These are phyloP conservation scores for Tarsius wallacei DNA, from an alignment of 2,797 vertebrate species.

Conservation along the genomic window DNA sequence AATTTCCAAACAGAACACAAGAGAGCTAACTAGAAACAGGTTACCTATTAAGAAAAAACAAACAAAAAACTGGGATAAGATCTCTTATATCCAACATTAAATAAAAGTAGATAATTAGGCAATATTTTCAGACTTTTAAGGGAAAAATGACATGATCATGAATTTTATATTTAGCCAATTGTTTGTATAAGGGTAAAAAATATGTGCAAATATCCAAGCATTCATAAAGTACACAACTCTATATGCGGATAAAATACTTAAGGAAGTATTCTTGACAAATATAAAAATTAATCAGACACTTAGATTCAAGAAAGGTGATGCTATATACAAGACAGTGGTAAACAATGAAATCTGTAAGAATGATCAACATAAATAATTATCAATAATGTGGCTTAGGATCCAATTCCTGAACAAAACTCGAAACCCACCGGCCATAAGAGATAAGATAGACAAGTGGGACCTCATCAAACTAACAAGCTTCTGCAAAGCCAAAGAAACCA, in stretches of 20 bases:
- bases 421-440: too few species aligned
- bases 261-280: neutral
- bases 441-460: too few species aligned
- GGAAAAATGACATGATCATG: neutral
- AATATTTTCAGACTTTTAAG: neutral
- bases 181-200: slow-evolving; percentile 8
- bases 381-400: neutral
- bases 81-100: slow-evolving; percentile 7
- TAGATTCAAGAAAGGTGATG: neutral
- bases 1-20: slow-evolving; percentile 27
- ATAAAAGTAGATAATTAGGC: neutral
- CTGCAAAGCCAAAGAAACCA: too few species aligned
- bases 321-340: neutral
- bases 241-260: neutral
- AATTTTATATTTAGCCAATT: neutral
- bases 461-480: too few species aligned
- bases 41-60: neutral
- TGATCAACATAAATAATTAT: slow-evolving; percentile 9
- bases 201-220: neutral
- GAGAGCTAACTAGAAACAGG: neutral
- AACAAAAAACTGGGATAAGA: slow-evolving; percentile 2
- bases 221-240: neutral
- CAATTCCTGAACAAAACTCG: too few species aligned
- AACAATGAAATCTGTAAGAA: neutral
- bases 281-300: neutral